phyloP scores from a whole-genome alignment of 2,888 invertebrate species.

The Geotrupes spiniger region DNA sequence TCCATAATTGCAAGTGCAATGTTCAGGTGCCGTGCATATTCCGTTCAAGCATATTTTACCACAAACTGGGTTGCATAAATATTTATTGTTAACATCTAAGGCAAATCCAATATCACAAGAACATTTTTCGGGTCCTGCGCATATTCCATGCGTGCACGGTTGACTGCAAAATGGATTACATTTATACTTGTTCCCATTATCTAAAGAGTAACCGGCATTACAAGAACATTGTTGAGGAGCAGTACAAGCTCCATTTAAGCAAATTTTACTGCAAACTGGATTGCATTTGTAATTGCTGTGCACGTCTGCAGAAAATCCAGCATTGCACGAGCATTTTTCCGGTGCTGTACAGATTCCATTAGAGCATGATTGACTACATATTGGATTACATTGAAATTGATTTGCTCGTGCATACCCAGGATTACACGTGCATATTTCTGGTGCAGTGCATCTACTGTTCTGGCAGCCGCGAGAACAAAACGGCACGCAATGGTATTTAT shows the following conservation, averaged over 20 bases:
- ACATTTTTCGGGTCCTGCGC: conserved; percentile 30
- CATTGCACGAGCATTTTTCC: conserved; percentile 33
- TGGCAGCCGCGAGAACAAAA: conserved; percentile 31
- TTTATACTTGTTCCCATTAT: conserved; percentile 24
- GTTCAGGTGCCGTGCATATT: conserved; percentile 36
- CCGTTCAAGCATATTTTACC: conserved; percentile 27
- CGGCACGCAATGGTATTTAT: conserved; percentile 29
- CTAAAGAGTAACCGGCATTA: conserved; percentile 7
- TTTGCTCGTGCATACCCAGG: conserved; percentile 31
- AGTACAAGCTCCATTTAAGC: conserved; percentile 33
- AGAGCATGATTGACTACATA: conserved; percentile 27
- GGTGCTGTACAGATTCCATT: conserved; percentile 31
- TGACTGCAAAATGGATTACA: conserved; percentile 29
- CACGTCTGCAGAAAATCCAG: conserved; percentile 31
- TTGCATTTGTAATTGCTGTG: conserved; percentile 31
- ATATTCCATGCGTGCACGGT: conserved; percentile 30
- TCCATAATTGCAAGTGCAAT: conserved; percentile 28
- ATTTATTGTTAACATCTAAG: conserved; percentile 28
- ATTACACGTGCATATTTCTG: conserved; percentile 43
- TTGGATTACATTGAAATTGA: conserved; percentile 28
- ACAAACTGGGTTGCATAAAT: conserved; percentile 29
- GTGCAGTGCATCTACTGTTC: conserved; percentile 41
- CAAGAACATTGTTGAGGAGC: conserved; percentile 37
- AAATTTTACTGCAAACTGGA: conserved; percentile 26
- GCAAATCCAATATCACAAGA: conserved; percentile 35